phyloP scores from a whole-genome alignment of 2,888 invertebrate species.

The Fragum fragum region DNA sequence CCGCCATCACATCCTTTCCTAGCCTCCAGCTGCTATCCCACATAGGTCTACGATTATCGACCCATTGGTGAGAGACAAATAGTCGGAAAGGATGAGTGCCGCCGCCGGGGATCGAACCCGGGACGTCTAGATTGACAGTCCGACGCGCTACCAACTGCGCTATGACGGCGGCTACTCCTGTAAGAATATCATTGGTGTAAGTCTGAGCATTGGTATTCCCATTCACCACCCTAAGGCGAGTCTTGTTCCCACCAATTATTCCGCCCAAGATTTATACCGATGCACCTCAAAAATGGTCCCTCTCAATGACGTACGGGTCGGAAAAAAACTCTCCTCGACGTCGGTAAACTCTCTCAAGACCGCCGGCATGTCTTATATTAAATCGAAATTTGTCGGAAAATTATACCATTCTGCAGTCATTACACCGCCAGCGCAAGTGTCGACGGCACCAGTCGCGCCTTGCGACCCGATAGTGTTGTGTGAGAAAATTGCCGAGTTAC shows the following conservation, averaged over 20 bases:
- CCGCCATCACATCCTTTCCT: too few species aligned
- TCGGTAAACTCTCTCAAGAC: conserved; percentile 21
- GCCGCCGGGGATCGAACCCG: too few species aligned
- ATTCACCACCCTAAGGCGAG: conserved; percentile 13
- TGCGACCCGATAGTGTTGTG: neutral
- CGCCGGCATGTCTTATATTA: conserved; percentile 12
- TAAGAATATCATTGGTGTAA: conserved; percentile 13
- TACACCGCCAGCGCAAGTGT: neutral
- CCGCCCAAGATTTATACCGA: conserved; percentile 16
- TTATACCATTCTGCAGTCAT: neutral
- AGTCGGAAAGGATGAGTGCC: too few species aligned
- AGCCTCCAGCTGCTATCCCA: too few species aligned
- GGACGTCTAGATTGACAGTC: too few species aligned
- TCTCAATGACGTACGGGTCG: conserved; percentile 21
- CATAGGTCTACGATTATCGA: too few species aligned
- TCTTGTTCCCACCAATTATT: conserved; percentile 12
- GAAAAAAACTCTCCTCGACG: conserved; percentile 14
- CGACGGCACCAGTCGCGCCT: too few species aligned
- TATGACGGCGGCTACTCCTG: too few species aligned
- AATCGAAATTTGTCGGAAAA: conserved; percentile 5
- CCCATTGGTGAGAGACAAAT: too few species aligned
- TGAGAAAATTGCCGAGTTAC: conserved; percentile 11
- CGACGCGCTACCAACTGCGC: too few species aligned
- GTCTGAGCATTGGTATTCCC: too few species aligned
- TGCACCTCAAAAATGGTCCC: conserved; percentile 15